Percentiles rank a stretch among this genome's conserved stretches.
Conservation (phyloP, 2,888 invertebrate species). For the Drosophila mercatorum region DNA sequence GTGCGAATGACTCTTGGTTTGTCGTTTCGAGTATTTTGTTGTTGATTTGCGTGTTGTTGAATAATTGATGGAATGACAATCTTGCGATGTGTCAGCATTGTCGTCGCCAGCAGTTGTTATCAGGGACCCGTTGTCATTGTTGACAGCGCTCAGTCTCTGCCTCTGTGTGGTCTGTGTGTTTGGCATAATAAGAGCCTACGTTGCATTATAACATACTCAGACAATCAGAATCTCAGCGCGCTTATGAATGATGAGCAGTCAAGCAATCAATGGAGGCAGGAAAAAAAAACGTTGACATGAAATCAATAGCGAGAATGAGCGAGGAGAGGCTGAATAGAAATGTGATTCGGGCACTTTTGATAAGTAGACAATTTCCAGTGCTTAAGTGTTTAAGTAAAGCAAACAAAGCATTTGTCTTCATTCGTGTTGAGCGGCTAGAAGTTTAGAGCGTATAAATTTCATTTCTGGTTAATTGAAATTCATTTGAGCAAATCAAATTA, state of each 20-base stretch:
- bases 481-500: constrained; percentile 79
- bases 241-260: constrained; percentile 72
- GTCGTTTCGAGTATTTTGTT: constrained; percentile 61
- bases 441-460: constrained; percentile 65
- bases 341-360: constrained; percentile 11
- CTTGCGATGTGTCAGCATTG: constrained; percentile 76
- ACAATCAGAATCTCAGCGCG: constrained; percentile 11
- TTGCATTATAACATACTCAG: constrained; percentile 52
- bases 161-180: constrained; percentile 30
- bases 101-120: constrained; percentile 60
- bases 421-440: constrained; percentile 25
- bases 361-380: constrained; percentile 1
- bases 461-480: constrained; percentile 77
- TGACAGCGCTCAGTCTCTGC: not conserved
- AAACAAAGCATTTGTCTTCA: constrained; percentile 13
- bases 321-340: constrained; percentile 14
- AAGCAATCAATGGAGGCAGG: constrained; percentile 51
- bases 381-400: constrained; percentile 5
- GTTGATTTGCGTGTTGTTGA: constrained; percentile 75
- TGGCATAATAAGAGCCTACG: constrained; percentile 68
- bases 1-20: constrained; percentile 54
- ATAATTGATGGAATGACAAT: constrained; percentile 80
- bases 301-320: constrained; percentile 45
- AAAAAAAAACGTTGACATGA: constrained; percentile 32
- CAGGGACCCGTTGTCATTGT: constrained; percentile 2